A percentile compares a stretch with the other conserved stretches of the same genome.
Evolutionary conservation across 2,888 invertebrate genomes (phyloP).

Genomic region (Lepidocyrtinus sp.): DNA sequence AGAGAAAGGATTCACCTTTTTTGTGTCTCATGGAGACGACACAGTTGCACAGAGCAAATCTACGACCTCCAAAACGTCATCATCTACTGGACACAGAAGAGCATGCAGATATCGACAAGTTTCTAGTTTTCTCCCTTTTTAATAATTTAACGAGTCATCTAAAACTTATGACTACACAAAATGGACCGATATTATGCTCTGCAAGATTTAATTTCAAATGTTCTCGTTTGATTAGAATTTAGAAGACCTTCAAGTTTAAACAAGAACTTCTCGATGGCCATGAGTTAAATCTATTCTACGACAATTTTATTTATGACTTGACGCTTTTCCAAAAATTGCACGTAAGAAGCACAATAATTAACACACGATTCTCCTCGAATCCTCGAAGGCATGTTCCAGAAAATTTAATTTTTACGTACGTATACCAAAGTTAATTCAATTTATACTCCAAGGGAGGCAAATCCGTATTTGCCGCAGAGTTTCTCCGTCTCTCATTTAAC

Average conservation of each 20-base stretch:
- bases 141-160: constrained; percentile 37
- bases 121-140: not conserved
- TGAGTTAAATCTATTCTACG: too few relatives aligned
- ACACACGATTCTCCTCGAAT: too few relatives aligned
- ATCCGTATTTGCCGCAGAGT: not conserved
- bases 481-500: not conserved
- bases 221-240: too few relatives aligned
- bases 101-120: constrained; percentile 25
- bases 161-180: not conserved
- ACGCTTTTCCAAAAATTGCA: too few relatives aligned
- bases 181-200: not conserved
- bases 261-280: too few relatives aligned
- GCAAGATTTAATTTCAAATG: too few relatives aligned
- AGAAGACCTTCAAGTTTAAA: too few relatives aligned
- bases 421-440: too few relatives aligned
- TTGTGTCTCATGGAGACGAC: not conserved
- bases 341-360: too few relatives aligned
- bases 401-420: too few relatives aligned
- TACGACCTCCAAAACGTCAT: not conserved
- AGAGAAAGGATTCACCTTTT: constrained; percentile 42
- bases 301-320: too few relatives aligned
- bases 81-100: constrained; percentile 15
- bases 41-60: constrained; percentile 3
- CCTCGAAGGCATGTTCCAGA: too few relatives aligned
- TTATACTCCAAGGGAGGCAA: not conserved